Evolutionary conservation across 2,113 vertebrate genomes (phyloP).

Genomic region (Salvelinus sp.): DNA sequence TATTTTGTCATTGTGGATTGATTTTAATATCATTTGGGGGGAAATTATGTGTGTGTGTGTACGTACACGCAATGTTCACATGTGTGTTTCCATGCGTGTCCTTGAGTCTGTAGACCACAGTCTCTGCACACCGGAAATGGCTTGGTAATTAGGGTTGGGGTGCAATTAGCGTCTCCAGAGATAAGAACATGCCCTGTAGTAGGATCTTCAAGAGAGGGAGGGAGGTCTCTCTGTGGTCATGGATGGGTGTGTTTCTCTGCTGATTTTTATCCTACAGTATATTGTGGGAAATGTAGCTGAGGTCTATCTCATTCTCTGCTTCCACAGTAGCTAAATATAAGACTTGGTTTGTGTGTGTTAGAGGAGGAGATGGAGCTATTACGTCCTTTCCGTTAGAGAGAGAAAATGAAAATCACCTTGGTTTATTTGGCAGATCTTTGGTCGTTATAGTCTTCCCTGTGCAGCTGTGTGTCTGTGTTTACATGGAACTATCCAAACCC

Average conservation of each 20-base stretch:
- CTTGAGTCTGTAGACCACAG: conserved; percentile 8
- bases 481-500: conserved; percentile 51
- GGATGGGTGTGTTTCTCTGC: conserved; percentile 3
- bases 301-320: not conserved
- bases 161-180: conserved; percentile 57
- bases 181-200: conserved; percentile 58
- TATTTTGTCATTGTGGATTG: not conserved
- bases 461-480: conserved; percentile 69
- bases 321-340: not conserved
- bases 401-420: conserved; percentile 10
- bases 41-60: not conserved
- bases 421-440: conserved; percentile 64
- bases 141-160: conserved; percentile 42
- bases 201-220: conserved; percentile 28
- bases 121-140: conserved; percentile 57
- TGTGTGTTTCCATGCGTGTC: not conserved
- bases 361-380: no score
- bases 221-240: conserved; percentile 3
- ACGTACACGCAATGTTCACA: conserved; percentile 8
- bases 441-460: conserved; percentile 52
- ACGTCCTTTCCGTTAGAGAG: not conserved
- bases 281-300: no score
- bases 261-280: not conserved
- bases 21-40: not conserved
- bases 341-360: not conserved